phyloP scores from a whole-genome alignment of 2,797 vertebrate species.

The Pipistrellus kuhlii region DNA sequence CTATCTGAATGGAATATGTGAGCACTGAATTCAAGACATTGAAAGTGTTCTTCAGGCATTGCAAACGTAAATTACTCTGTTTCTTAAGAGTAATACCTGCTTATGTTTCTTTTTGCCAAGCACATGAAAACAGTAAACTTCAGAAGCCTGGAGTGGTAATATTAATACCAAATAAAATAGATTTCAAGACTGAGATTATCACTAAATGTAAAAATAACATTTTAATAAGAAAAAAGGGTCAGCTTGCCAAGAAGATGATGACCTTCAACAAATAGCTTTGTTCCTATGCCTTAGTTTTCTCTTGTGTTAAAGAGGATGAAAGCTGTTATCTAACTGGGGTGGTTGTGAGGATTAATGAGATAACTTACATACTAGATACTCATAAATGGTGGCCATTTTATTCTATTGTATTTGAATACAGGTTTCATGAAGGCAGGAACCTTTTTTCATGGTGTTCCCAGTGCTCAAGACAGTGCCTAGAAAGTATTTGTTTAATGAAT shows the following conservation, averaged over 20 bases:
- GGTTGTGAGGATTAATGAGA: conserved; percentile 41
- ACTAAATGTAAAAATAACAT: conserved; percentile 3
- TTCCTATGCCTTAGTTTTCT: conserved; percentile 8
- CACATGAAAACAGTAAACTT: background rate
- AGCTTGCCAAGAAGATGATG: background rate
- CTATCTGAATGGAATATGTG: background rate
- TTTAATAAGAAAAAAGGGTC: conserved; percentile 3
- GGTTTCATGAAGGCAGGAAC: background rate
- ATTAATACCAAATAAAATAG: conserved; percentile 10
- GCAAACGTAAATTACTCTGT: background rate
- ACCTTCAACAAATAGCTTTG: background rate
- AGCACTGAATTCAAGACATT: background rate
- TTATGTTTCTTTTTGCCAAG: background rate
- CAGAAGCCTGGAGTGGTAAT: conserved; percentile 12
- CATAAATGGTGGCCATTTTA: background rate
- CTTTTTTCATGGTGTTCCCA: conserved; percentile 1
- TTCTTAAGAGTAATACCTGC: background rate
- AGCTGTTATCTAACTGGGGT: background rate
- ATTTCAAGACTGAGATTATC: conserved; percentile 20
- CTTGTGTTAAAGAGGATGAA: background rate
- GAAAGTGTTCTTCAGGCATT: conserved; percentile 11
- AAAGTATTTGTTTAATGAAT: conserved; percentile 40
- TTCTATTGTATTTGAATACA: background rate
- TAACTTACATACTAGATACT: background rate
- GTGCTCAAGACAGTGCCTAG: background rate